Conservation (phyloP, 2,113 vertebrate genomes). For the Anoplopoma fimbria region DNA sequence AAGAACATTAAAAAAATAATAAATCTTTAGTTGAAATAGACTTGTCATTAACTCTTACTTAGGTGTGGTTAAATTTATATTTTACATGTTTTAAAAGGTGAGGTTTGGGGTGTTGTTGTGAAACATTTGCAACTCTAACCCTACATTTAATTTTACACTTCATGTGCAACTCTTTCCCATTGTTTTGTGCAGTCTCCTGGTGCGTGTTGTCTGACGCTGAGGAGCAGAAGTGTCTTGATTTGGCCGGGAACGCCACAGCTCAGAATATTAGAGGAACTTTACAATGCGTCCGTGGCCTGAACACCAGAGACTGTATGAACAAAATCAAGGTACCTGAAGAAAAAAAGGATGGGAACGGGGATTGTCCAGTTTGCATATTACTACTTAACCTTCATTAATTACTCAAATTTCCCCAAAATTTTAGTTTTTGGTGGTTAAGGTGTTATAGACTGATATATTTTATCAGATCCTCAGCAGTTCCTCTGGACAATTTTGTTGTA, state of each 20-base stretch:
- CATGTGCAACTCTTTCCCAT: not conserved
- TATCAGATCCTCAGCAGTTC: not conserved
- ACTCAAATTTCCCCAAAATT: not conserved
- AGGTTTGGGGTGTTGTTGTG: not conserved
- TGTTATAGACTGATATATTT: not conserved
- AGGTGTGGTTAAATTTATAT: not conserved
- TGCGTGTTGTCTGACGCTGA: slow-evolving; percentile 82
- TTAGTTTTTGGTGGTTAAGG: not conserved
- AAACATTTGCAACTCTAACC: not conserved
- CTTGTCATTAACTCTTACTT: not conserved
- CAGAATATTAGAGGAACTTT: slow-evolving; percentile 78
- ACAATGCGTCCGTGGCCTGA: slow-evolving; percentile 79
- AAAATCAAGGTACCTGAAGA: slow-evolving; percentile 81
- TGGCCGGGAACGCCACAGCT: slow-evolving; percentile 79
- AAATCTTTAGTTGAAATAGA: not conserved
- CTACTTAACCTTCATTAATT: not conserved
- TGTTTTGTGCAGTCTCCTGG: slow-evolving; percentile 79
- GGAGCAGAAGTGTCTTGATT: slow-evolving; percentile 84
- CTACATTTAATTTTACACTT: not conserved
- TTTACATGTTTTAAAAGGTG: not conserved
- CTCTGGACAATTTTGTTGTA: not conserved
- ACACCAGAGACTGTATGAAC: slow-evolving; percentile 81
- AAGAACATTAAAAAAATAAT: not conserved
- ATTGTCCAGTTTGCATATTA: not conserved
- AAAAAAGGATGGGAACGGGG: not conserved